These are phyloP conservation scores for Ormyrus nitidulus DNA, from an alignment of 2,888 invertebrate species.

Conservation along the genomic window DNA sequence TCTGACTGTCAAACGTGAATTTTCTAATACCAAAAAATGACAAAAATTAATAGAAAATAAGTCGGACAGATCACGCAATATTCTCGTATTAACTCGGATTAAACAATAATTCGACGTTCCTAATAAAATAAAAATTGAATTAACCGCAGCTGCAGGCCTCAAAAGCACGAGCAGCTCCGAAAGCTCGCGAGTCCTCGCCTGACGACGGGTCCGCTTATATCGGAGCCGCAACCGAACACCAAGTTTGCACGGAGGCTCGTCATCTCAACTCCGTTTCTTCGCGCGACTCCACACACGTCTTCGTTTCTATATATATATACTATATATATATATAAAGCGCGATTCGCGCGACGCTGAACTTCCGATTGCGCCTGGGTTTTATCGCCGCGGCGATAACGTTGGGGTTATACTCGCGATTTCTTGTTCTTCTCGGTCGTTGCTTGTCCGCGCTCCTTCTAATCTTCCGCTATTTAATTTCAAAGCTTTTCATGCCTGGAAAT, in stretches of 20 bases:
- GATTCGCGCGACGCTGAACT: slow-evolving; percentile 8
- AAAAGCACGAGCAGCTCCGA: no score
- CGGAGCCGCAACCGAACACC: slow-evolving; percentile 42
- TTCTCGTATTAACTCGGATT: no score
- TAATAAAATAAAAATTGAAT: no score
- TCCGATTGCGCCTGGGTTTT: slow-evolving; percentile 36
- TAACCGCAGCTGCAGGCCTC: no score
- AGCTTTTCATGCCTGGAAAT: no score
- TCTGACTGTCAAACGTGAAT: no score
- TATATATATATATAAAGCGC: neutral
- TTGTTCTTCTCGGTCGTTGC: neutral
- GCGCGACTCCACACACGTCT: neutral
- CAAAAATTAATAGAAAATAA: no score
- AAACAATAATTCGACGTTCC: no score
- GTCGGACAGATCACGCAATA: no score
- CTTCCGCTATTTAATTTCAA: neutral
- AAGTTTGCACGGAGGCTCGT: slow-evolving; percentile 28
- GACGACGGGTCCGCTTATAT: neutral
- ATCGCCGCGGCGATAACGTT: slow-evolving; percentile 39
- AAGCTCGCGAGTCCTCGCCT: neutral
- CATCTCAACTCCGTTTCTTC: slow-evolving; percentile 21
- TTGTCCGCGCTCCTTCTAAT: neutral
- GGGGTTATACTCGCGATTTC: neutral
- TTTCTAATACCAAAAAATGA: no score
- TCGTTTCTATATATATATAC: neutral